A percentile compares a stretch with the other conserved stretches of the same genome.
Evolutionary conservation across 2,888 invertebrate genomes (phyloP).

Genomic region (Drosophila mulleri): DNA sequence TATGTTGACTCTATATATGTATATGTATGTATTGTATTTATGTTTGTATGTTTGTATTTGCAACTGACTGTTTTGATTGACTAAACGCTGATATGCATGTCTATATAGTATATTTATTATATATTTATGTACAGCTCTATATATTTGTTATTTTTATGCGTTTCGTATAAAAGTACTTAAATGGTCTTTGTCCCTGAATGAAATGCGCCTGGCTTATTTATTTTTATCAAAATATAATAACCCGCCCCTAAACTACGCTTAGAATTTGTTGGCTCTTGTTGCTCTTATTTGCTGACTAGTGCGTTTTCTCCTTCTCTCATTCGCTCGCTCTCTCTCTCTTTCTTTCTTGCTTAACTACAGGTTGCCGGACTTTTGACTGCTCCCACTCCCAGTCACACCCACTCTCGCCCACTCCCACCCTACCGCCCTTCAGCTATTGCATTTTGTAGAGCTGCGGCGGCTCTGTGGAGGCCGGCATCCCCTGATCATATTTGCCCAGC

Average conservation of each 20-base stretch:
- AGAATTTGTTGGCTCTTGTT: constrained; percentile 58
- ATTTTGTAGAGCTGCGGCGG: constrained; percentile 84
- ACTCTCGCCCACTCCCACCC: neutral
- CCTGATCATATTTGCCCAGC: constrained; percentile 83
- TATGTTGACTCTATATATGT: constrained; percentile 60
- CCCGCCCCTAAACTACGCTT: constrained; percentile 31
- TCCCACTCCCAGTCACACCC: neutral
- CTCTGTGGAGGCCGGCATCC: constrained; percentile 82
- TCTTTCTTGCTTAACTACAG: constrained; percentile 31
- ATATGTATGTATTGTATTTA: neutral
- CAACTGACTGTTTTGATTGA: constrained; percentile 45
- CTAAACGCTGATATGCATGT: constrained; percentile 46
- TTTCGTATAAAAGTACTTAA: constrained; percentile 70
- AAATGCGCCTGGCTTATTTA: constrained; percentile 65
- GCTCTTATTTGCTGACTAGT: constrained; percentile 62
- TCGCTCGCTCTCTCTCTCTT: neutral
- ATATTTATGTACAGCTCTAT: constrained; percentile 24
- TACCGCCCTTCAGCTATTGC: constrained; percentile 53
- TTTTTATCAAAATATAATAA: constrained; percentile 11
- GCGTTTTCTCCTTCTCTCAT: constrained; percentile 19
- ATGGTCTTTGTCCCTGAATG: constrained; percentile 79
- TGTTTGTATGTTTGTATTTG: constrained; percentile 15
- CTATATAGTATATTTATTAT: constrained; percentile 15
- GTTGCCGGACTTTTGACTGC: constrained; percentile 19
- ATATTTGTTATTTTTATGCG: constrained; percentile 16